Evolutionary conservation across 2,113 vertebrate genomes (phyloP), one percentile per base, ranked within the genome.

Genomic region (Columba janthina): DNA sequence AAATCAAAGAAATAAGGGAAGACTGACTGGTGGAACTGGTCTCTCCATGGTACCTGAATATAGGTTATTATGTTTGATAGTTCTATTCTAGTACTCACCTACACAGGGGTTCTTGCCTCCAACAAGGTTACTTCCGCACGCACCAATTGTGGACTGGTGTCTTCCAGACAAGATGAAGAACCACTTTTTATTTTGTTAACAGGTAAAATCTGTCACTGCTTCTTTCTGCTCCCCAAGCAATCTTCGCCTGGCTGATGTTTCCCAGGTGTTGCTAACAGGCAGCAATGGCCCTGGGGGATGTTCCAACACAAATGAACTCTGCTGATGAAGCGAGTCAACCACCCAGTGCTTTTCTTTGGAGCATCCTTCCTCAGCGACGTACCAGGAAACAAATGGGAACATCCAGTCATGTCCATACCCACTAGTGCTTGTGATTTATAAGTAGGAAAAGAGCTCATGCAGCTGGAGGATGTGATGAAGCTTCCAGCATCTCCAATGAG

Each of bases 141-240:
- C 25, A 18, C 50, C 0, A 1, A 3, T 42, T 57, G 31, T 34
- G 29, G n/a, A 34, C 12, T 64, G 56, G 6, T 22, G 21, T 15
- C 46, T 61, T 48, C 70, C 16, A 10, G 18, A 38, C 36, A 81
- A 67, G 51, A 67, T 15, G 36, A 56, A 71, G 28, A 48, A 42
- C 2, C 1, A 0, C 18, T 46, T 46, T 46, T 19, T 46, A 10
- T 25, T 5, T 44, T 8, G 2, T 51, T 25, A 51, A 44, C 5
- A 38, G 15, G 28, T 54, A n/a, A 38, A 28, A 54, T 24, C n/a
- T 29, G 22, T 53, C 51, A 32, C 26, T 19, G 17, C 36, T 36
- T 36, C 60, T 36, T 73, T 44, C 42, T 44, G 42, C 42, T 44
- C 42, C 42, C 42, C 42, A 44, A 44, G 42, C 42, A 17, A 17